A percentile compares a stretch with the other conserved stretches of the same genome.
phyloP scores from a whole-genome alignment of 2,888 invertebrate species.

The Tetragonisca angustula region DNA sequence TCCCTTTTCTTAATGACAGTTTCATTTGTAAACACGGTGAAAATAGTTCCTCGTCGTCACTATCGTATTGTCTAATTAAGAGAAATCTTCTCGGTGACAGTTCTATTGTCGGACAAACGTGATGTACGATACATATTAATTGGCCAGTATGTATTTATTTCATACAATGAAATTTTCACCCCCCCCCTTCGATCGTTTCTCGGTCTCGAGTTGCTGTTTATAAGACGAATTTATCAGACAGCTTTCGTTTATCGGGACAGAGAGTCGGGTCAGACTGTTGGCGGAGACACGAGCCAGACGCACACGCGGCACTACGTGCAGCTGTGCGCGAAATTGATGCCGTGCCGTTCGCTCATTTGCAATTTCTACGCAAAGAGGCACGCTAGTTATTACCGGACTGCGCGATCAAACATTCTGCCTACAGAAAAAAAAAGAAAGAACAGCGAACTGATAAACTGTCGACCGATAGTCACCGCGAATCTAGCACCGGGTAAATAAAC shows the following conservation, averaged over 20 bases:
- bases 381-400: conserved; percentile 58
- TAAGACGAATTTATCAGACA: conserved; percentile 53
- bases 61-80: neutral
- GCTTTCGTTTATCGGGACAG: conserved; percentile 47
- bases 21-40: neutral
- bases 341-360: conserved; percentile 47
- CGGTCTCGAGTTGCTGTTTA: conserved; percentile 30
- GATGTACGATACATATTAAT: neutral
- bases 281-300: conserved; percentile 16
- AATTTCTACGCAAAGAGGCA: conserved; percentile 50
- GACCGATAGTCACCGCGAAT: neutral
- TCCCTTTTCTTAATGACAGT: neutral
- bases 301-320: conserved; percentile 38
- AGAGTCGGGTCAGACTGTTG: conserved; percentile 47
- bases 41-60: neutral
- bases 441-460: conserved; percentile 15
- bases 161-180: conserved; percentile 7
- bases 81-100: neutral
- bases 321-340: conserved; percentile 64
- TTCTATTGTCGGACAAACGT: neutral
- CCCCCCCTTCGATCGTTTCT: conserved; percentile 15
- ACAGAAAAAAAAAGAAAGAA: conserved; percentile 20
- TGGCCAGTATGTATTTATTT: neutral
- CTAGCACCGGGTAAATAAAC: conserved; percentile 11
- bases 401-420: conserved; percentile 19